Evolutionary conservation across 2,888 invertebrate species (phyloP), one percentile per base, ranked within the genome.

Genomic region (Spicauda simplicius): DNA sequence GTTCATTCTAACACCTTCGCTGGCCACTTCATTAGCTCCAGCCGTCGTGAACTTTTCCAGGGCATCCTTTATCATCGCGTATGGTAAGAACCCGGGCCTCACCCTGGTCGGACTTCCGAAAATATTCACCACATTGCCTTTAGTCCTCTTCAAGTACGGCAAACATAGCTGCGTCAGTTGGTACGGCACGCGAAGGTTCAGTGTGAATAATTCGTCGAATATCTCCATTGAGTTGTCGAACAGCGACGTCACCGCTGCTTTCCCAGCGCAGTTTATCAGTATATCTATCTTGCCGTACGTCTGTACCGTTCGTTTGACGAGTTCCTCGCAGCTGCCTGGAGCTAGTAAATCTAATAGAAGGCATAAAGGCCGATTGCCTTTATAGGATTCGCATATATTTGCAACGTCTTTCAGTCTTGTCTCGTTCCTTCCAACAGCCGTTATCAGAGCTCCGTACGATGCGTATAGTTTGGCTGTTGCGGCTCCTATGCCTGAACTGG

Each of bases 401-500:
- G 81, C 84, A 0, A 86, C 85, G 7, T 77, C 75, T 2, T 79
- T 73, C 12, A 88, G 71, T 72, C 85, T 77, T 2, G 73, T 60
- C 71, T 83, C 84, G 66, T 87, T 80, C 62, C 86, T 76, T n/a
- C 87, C 88, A 10, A 87, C 81, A 6, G 86, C 73, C 0, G 84
- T 76, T 4, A 88, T 71, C 1, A 74, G 71, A 0, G 85, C 86
- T 12, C 86, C 86, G 3, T 84, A 74, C 11, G 73, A 71, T 6
- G 88, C 83, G 76, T 88, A 84, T 20, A 82, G 73, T 69, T 82
- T 85, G 6, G 87, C 88, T 2, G 85, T 80, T 0, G 86, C 83
- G 0, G 88, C 88, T 2, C 88, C 88, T 10, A 87, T 88, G 0
- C 88, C 88, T 14, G 87, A 87, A 73, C 87, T 88, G 6, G 85